A percentile compares a stretch with the other conserved stretches of the same genome.
Conservation (phyloP, 2,888 invertebrate species). For the Acanthosoma haemorrhoidale region DNA sequence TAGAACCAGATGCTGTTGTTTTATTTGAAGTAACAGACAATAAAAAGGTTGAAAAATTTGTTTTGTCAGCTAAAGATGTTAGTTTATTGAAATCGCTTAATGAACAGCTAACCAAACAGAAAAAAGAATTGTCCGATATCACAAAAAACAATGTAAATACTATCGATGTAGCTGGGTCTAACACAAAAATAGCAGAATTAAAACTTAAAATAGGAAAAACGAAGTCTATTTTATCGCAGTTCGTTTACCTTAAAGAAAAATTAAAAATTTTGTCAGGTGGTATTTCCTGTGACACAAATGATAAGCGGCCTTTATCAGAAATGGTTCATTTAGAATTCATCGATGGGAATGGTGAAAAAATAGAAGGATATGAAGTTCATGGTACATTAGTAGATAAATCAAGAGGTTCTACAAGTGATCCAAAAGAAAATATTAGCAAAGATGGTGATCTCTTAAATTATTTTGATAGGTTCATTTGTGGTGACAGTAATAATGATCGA, state of each 20-base stretch:
- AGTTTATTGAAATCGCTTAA: slow-evolving; percentile 41
- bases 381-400: slow-evolving; percentile 38
- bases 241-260: slow-evolving; percentile 33
- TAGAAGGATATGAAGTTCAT: slow-evolving; percentile 40
- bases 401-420: slow-evolving; percentile 5
- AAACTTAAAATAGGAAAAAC: slow-evolving; percentile 38
- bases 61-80: slow-evolving; percentile 42
- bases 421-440: slow-evolving; percentile 31
- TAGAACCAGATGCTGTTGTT: slow-evolving; percentile 43
- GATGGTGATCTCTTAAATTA: slow-evolving; percentile 38
- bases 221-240: slow-evolving; percentile 38
- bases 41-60: slow-evolving; percentile 42
- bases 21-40: slow-evolving; percentile 41
- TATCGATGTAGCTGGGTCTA: slow-evolving; percentile 35
- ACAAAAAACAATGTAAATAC: slow-evolving; percentile 33
- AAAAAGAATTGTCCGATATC: slow-evolving; percentile 34
- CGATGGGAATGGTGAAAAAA: slow-evolving; percentile 40
- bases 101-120: slow-evolving; percentile 38
- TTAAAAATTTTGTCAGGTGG: slow-evolving; percentile 15
- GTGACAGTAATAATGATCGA: slow-evolving; percentile 16
- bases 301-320: slow-evolving; percentile 27
- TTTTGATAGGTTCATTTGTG: slow-evolving; percentile 38
- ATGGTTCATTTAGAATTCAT: slow-evolving; percentile 40
- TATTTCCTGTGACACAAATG: background rate
- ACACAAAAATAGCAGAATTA: slow-evolving; percentile 40